A percentile compares a stretch with the other conserved stretches of the same genome.
Evolutionary conservation across 2,113 vertebrate species (phyloP).

Genomic region (Callospermophilus lateralis): DNA sequence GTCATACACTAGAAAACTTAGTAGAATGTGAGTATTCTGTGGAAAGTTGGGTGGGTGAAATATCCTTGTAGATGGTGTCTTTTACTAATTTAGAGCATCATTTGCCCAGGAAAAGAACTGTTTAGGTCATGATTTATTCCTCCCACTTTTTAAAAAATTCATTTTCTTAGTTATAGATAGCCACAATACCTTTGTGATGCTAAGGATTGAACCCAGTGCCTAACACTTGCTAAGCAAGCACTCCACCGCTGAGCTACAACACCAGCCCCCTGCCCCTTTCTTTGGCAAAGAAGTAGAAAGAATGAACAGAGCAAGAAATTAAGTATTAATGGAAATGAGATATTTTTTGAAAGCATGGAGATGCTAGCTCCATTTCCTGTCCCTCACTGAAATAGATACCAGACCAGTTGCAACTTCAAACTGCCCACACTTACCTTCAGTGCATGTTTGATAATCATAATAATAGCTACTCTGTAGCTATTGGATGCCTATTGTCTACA

Average conservation of each 20-base stretch:
- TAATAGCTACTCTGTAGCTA: background rate
- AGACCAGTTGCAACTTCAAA: background rate
- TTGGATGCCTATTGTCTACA: background rate
- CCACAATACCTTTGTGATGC: too few species aligned
- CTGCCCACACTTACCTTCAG: background rate
- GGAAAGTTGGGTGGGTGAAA: background rate
- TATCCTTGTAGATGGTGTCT: background rate
- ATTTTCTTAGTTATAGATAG: too few species aligned
- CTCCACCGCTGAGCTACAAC: too few species aligned
- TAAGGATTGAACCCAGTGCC: too few species aligned
- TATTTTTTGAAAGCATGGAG: background rate
- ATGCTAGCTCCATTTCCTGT: background rate
- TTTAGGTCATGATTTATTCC: conserved; percentile 17
- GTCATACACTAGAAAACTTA: background rate
- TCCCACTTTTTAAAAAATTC: background rate
- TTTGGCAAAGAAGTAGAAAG: background rate
- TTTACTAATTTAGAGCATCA: background rate
- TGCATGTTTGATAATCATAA: too few species aligned
- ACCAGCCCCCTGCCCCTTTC: background rate
- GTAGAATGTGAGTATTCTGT: background rate
- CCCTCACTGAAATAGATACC: background rate
- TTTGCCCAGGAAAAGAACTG: background rate
- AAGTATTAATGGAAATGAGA: background rate
- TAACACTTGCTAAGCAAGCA: too few species aligned
- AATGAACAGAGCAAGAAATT: background rate